Base-by-base conservation (phyloP, 2,888 invertebrate genomes). In the Bombylius discolor region DNA sequence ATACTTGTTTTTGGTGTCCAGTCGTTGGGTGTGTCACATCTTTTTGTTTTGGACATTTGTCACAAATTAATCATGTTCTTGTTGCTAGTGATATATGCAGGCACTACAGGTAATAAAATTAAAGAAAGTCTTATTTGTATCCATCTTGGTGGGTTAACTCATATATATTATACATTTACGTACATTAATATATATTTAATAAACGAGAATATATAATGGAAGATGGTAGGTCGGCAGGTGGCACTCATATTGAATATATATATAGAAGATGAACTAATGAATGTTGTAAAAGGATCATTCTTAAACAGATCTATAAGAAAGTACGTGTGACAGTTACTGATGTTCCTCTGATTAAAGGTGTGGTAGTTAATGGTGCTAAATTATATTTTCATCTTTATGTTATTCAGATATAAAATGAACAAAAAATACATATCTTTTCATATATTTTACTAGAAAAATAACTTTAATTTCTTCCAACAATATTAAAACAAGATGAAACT, bases 41-140 rank as follows among this genome's bases (percentile, higher is more conserved):
- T 68, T 66, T 67, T 70, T 65, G 64, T 67, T 68, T 68, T 64
- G 67, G 65, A 67, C 69, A 71, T 72, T 71, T 72, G 72, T 70
- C 70, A 71, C 67, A 69, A 68, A 72, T 71, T 72, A 71, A 72
- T 72, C 72, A 71, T 69, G 71, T 65, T 68, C 68, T 68, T 68
- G 67, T 62, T 52, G 47, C 51, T 53, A 50, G 59, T 59, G 57
- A 59, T 56, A 58, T 59, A 58, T 59, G 58, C 49, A 54, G 56
- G 55, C 53, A 59, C 52, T 56, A 47, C 49, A 52, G 59, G 59
- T 59, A 59, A 59, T 59, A 58, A 57, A 59, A 59, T 59, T 58
- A 58, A 53, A 52, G 56, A 51, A 59, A 59, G 51, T 59, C 59
- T 59, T 52, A 59, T 54, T 59, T 46, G 53, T 46, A 55, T 47